Base-by-base conservation (phyloP, 2,113 vertebrate species). In the Neodontobutis hainanensis region DNA sequence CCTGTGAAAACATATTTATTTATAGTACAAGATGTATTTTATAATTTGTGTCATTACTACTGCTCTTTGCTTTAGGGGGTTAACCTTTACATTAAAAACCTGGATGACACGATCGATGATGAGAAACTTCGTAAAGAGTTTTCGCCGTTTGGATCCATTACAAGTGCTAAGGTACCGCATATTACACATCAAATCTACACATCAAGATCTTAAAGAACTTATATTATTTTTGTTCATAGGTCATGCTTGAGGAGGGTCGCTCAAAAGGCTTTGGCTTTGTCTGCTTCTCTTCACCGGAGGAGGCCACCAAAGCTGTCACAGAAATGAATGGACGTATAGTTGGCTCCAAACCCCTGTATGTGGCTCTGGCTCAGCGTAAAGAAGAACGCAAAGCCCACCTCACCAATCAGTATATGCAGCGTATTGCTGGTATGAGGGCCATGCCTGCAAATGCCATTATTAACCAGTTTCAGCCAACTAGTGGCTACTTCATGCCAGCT, bases 201-300 rank as follows among this genome's bases (percentile, higher is more conserved):
- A 8, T 44, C 19, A 27, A 27, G 15, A 27, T 38, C 9, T 56
- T 10, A 11, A 4, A 44, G 10, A 14, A n/a, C 16, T 16, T 11
- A 19, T 5, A 19, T 4, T 11, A 11, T 58, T 10, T 16, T 8
- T 61, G n/a, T 68, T 35, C 73, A 0, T 75, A 99, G 97, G 97
- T 99, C 66, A 99, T 99, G 97, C 90, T 98, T 40, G 97, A 99
- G 85, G 97, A 99, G 32, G 96, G 97, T 11, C 94, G 97, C 80
- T 99, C 97, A 86, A 99, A 99, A 90, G 97, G 97, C 10, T 99
- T 99, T 76, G 97, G 97, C 70, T 99, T 99, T 49, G 97, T 99
- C 81, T 99, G 97, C 90, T 99, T 99, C 92, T 99, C 97, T 38
- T 98, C 97, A 59, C 97, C 97, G 3, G 97, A 99, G 86, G 97